These are phyloP conservation scores for Parnassius glacialis DNA, from an alignment of 2,888 invertebrate species.

Conservation along the genomic window DNA sequence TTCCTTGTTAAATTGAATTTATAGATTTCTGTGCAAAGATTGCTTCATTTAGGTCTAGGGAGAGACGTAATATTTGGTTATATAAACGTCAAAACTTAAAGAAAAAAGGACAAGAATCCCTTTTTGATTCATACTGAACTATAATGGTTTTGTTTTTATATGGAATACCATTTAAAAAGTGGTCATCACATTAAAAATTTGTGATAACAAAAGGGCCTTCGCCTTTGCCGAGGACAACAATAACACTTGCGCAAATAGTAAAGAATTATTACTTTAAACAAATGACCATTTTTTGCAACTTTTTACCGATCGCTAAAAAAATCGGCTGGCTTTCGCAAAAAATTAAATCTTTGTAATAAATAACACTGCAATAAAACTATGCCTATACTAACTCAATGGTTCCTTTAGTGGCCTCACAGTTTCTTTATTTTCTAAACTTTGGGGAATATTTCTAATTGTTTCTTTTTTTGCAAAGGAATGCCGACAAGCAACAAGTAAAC, in stretches of 20 bases:
- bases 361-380: conserved; percentile 38
- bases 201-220: conserved; percentile 37
- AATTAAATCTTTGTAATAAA: conserved; percentile 37
- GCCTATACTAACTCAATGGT: conserved; percentile 35
- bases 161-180: conserved; percentile 27
- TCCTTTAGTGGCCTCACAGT: conserved; percentile 47
- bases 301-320: conserved; percentile 50
- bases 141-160: conserved; percentile 28
- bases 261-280: conserved; percentile 44
- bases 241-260: conserved; percentile 57
- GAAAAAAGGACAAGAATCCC: conserved; percentile 2
- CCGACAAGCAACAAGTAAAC: conserved; percentile 34
- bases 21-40: conserved; percentile 15
- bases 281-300: conserved; percentile 57
- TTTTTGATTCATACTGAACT: conserved; percentile 7
- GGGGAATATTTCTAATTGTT: conserved; percentile 41
- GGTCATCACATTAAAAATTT: conserved; percentile 29
- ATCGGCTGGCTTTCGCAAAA: conserved; percentile 52
- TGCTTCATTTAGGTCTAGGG: not conserved
- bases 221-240: conserved; percentile 38
- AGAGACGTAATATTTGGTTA: conserved; percentile 6
- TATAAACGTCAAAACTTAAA: not conserved
- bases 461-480: conserved; percentile 40
- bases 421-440: conserved; percentile 43
- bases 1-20: conserved; percentile 19